Evolutionary conservation across 2,113 vertebrate genomes (phyloP).

Genomic region (Clarias macrocephalus): DNA sequence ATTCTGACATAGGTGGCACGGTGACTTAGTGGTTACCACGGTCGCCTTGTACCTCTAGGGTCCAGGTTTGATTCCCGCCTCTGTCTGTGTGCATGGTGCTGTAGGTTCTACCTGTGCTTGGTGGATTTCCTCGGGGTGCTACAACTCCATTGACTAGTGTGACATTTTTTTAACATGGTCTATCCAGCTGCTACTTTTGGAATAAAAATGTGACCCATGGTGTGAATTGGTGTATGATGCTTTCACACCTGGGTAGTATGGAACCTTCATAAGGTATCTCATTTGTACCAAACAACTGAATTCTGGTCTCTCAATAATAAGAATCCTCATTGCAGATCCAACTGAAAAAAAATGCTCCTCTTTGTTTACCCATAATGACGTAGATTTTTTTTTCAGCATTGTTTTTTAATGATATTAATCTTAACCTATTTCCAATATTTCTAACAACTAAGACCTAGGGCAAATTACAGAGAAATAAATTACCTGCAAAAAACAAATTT

Average conservation of each 20-base stretch:
- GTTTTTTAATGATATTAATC: not conserved
- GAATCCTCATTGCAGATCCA: not conserved
- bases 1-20: too few species aligned
- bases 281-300: not conserved
- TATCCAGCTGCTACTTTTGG: not conserved
- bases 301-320: not conserved
- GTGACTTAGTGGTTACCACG: too few species aligned
- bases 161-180: not conserved
- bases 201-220: not conserved
- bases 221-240: too few species aligned
- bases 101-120: too few species aligned
- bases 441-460: not conserved
- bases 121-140: too few species aligned
- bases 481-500: too few species aligned
- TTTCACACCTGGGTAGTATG: not conserved
- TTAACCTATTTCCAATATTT: not conserved
- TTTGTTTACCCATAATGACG: not conserved
- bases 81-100: too few species aligned
- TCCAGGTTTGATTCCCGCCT: too few species aligned
- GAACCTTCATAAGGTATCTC: not conserved
- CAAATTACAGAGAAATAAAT: not conserved
- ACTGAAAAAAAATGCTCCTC: too few species aligned
- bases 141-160: not conserved
- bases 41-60: not conserved
- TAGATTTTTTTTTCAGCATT: not conserved